phyloP scores from a whole-genome alignment of 2,113 vertebrate species.

The Meles meles region DNA sequence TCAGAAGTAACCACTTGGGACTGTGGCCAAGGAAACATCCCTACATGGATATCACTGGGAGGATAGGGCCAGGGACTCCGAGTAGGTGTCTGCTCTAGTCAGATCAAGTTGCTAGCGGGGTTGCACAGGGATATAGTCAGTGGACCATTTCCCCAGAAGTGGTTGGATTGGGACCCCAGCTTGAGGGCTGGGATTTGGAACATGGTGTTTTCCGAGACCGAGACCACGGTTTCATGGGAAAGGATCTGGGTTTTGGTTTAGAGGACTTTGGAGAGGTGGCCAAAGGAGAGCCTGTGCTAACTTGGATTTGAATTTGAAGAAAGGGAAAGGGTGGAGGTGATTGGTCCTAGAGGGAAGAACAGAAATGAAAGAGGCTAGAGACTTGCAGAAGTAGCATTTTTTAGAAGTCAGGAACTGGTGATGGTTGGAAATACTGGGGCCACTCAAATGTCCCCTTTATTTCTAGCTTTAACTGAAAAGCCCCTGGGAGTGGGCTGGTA shows the following conservation, averaged over 20 bases:
- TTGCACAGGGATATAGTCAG: neutral
- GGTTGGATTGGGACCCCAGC: neutral
- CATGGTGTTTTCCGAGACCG: neutral
- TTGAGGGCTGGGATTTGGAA: neutral
- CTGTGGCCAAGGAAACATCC: neutral
- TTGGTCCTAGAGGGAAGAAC: neutral
- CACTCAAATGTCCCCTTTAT: neutral
- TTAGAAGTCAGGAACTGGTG: neutral
- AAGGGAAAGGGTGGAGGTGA: neutral
- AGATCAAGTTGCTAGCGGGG: neutral
- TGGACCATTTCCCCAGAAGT: neutral
- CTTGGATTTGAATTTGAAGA: neutral
- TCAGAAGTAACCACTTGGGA: neutral
- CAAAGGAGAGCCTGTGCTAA: neutral
- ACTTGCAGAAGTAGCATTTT: neutral
- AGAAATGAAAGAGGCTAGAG: neutral
- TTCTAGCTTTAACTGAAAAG: neutral
- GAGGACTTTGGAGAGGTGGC: neutral
- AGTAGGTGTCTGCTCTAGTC: neutral
- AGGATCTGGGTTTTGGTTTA: neutral
- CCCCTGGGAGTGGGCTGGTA: neutral
- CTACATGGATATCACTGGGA: accelerated
- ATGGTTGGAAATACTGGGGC: neutral
- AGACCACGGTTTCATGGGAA: neutral
- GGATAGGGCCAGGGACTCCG: neutral